These are phyloP conservation scores for Drosophila ochracea DNA, from an alignment of 2,888 invertebrate genomes.

Conservation along the genomic window DNA sequence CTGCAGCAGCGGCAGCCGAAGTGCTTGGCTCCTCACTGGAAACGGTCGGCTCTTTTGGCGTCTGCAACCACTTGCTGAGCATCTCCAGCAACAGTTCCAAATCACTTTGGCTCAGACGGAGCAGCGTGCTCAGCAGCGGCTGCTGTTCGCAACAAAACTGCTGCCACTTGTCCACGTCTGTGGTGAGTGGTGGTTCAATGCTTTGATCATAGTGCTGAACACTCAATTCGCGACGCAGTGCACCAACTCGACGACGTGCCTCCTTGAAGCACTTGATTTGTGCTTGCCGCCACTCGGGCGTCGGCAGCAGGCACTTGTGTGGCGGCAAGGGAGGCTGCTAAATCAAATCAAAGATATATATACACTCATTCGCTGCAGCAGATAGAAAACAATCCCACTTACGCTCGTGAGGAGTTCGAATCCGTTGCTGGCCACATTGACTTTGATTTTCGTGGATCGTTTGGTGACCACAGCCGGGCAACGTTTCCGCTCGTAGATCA, in stretches of 20 bases:
- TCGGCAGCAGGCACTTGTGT: slow-evolving; percentile 76
- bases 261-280: slow-evolving; percentile 79
- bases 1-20: slow-evolving; percentile 12
- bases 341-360: background rate
- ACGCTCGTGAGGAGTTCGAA: slow-evolving; percentile 43
- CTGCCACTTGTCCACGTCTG: slow-evolving; percentile 74
- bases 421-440: slow-evolving; percentile 14
- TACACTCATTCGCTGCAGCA: background rate
- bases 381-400: background rate
- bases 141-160: slow-evolving; percentile 77
- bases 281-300: slow-evolving; percentile 82
- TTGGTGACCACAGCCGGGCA: slow-evolving; percentile 83
- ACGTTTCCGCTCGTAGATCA: slow-evolving; percentile 82
- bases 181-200: slow-evolving; percentile 67
- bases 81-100: slow-evolving; percentile 82
- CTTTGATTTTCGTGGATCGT: slow-evolving; percentile 45
- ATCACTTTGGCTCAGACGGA: slow-evolving; percentile 81
- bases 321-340: slow-evolving; percentile 54
- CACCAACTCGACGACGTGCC: slow-evolving; percentile 64
- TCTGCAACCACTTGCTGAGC: slow-evolving; percentile 78
- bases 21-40: slow-evolving; percentile 32
- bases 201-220: slow-evolving; percentile 52
- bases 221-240: slow-evolving; percentile 59
- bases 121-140: slow-evolving; percentile 80
- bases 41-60: background rate